Evolutionary conservation across 2,888 invertebrate species (phyloP).

Genomic region (Dromius quadrimaculatus): DNA sequence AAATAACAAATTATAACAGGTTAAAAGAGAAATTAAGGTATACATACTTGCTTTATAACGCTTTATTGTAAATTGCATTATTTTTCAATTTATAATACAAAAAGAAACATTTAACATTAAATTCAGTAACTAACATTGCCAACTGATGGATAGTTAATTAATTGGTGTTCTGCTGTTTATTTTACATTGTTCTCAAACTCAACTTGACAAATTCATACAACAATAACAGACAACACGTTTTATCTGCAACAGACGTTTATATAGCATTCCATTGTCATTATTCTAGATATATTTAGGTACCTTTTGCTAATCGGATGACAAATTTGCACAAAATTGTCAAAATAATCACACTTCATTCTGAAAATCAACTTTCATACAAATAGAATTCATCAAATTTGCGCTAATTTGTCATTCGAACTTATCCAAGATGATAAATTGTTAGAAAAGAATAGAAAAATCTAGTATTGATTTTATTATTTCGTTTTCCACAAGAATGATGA

Average conservation of each 20-base stretch:
- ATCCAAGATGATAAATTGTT: conserved; percentile 18
- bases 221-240: conserved; percentile 58
- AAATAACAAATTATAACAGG: too few relatives aligned
- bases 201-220: conserved; percentile 62
- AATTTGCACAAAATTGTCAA: conserved; percentile 24
- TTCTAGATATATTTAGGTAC: conserved; percentile 36
- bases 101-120: conserved; percentile 61
- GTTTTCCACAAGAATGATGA: conserved; percentile 14
- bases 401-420: conserved; percentile 13
- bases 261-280: conserved; percentile 27
- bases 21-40: too few relatives aligned
- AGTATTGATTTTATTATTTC: too few relatives aligned
- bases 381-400: conserved; percentile 13
- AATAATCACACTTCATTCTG: conserved; percentile 1
- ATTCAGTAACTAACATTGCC: conserved; percentile 59
- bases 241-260: conserved; percentile 27
- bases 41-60: conserved; percentile 61
- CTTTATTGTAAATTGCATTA: conserved; percentile 62
- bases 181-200: conserved; percentile 61
- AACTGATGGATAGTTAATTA: conserved; percentile 63
- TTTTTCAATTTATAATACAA: conserved; percentile 59
- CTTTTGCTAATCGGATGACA: conserved; percentile 27
- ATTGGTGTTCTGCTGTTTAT: conserved; percentile 68
- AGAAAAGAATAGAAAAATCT: conserved; percentile 8
- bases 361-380: conserved; percentile 13